Percentiles rank a stretch among this genome's conserved stretches.
These are phyloP conservation scores for Fratercula arctica DNA, from an alignment of 2,797 vertebrate genomes.

Conservation along the genomic window DNA sequence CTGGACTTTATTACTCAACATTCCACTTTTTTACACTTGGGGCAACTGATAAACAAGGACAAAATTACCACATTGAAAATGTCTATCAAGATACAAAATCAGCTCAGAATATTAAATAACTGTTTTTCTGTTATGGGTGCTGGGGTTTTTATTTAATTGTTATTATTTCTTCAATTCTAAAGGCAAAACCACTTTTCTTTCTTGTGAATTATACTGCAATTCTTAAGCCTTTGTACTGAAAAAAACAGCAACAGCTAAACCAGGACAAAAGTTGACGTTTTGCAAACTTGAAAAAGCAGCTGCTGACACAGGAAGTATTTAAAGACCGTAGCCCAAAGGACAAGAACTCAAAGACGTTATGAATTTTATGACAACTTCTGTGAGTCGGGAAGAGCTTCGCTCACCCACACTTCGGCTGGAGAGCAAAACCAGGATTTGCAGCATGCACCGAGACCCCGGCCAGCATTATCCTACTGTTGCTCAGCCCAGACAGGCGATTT, in stretches of 20 bases:
- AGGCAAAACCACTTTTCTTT: neutral
- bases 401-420: neutral
- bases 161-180: neutral
- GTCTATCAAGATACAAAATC: neutral
- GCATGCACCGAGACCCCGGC: neutral
- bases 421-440: neutral
- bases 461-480: neutral
- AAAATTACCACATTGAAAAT: neutral
- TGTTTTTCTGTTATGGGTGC: fast-evolving
- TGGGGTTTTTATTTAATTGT: fast-evolving
- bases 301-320: conserved; percentile 72
- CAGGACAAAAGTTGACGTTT: conserved; percentile 66
- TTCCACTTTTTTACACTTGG: neutral
- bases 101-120: neutral
- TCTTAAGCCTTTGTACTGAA: neutral
- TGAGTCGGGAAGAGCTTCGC: neutral
- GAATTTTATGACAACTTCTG: conserved; percentile 15
- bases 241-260: conserved; percentile 34
- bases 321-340: conserved; percentile 54
- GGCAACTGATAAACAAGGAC: neutral
- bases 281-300: conserved; percentile 59
- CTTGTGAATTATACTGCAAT: neutral
- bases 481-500: neutral
- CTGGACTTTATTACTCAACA: neutral
- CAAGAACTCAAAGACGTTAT: conserved; percentile 34